These are phyloP conservation scores for Gastrophysa polygoni DNA, from an alignment of 2,888 invertebrate genomes.

Conservation along the genomic window DNA sequence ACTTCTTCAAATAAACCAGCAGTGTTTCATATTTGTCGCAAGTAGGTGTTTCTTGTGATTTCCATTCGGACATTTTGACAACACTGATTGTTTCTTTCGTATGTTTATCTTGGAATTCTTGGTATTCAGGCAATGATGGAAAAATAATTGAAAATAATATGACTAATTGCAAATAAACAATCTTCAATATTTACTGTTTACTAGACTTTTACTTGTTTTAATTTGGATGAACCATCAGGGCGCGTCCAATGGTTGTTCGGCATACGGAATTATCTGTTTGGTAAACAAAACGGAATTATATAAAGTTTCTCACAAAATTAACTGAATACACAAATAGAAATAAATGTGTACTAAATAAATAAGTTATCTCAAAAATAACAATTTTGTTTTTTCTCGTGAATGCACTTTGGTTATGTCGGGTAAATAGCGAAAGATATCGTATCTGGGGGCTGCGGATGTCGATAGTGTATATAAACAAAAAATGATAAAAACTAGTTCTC, in stretches of 20 bases:
- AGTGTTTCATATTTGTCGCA: too few relatives aligned
- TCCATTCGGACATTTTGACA: too few relatives aligned
- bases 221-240: not conserved
- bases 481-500: conserved; percentile 29
- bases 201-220: conserved; percentile 4
- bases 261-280: conserved; percentile 13
- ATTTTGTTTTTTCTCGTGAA: conserved; percentile 52
- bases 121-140: not conserved
- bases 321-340: conserved; percentile 48
- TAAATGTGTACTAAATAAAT: conserved; percentile 51
- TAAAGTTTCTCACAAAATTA: conserved; percentile 46
- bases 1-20: too few relatives aligned
- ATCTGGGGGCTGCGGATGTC: conserved; percentile 49
- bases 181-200: conserved; percentile 2
- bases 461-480: conserved; percentile 46
- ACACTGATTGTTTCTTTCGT: too few relatives aligned
- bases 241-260: conserved; percentile 1
- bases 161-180: conserved; percentile 11
- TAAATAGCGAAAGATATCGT: conserved; percentile 52
- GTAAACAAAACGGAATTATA: conserved; percentile 18
- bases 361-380: conserved; percentile 56
- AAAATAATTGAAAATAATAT: conserved; percentile 2
- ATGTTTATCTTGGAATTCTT: not conserved
- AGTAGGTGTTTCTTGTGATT: too few relatives aligned
- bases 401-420: conserved; percentile 55